Conservation (phyloP, 2,113 vertebrate species). For the Saguinus midas region DNA sequence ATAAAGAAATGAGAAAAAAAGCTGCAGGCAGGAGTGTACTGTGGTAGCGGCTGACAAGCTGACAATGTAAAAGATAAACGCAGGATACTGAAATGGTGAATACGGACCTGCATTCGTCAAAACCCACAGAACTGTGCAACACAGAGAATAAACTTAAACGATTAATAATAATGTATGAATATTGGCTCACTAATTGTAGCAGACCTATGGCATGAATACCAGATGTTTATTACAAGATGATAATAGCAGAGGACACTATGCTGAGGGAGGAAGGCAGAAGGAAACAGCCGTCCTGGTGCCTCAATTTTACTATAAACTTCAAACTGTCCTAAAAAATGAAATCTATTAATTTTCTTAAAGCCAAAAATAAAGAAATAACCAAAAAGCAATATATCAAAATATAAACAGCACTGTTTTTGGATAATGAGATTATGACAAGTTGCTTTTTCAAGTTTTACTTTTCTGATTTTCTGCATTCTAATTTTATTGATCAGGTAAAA, state of each 20-base stretch:
- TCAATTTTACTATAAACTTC: neutral
- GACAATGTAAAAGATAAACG: neutral
- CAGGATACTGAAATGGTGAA: neutral
- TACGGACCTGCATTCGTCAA: neutral
- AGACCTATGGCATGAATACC: neutral
- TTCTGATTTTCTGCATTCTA: neutral
- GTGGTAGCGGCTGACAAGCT: neutral
- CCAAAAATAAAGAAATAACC: neutral
- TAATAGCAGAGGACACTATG: neutral
- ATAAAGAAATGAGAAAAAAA: neutral
- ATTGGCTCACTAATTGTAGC: neutral
- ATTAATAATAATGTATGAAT: neutral
- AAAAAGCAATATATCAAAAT: neutral
- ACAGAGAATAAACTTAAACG: neutral
- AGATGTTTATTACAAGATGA: neutral
- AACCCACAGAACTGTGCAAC: neutral
- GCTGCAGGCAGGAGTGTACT: fast-evolving
- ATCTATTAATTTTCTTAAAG: neutral
- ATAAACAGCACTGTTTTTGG: neutral
- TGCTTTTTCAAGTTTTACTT: neutral
- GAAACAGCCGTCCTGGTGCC: neutral
- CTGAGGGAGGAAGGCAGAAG: neutral
- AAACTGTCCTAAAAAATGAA: neutral
- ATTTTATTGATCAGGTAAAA: neutral
- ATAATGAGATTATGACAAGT: neutral